Evolutionary conservation across 2,797 vertebrate species (phyloP), one percentile per base, ranked within the genome.

Genomic region (Rhabdomys pumilio): DNA sequence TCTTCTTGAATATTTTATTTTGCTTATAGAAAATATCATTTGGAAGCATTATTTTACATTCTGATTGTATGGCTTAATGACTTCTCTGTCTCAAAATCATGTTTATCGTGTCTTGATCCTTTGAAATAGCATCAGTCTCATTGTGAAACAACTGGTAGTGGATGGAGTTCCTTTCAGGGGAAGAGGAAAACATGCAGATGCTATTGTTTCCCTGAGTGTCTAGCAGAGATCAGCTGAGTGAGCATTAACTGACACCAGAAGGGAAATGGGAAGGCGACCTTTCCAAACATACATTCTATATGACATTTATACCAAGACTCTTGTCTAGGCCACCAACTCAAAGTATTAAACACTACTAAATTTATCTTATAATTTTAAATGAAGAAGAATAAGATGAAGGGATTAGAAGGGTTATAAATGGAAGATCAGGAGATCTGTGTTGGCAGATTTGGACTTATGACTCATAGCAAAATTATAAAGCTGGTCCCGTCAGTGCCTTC

Each of bases 1-100:
- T 86, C 31, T 53, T 93, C 79, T 93, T 47, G 13, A 89, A 91
- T 79, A 31, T 50, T 89, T 14, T 80, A 95, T 94, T 97, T 96
- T 92, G 59, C 53, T 96, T 80, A 55, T 69, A 59, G 91, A 91
- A 97, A 95, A 86, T 85, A 92, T 81, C 96, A 94, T 91, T 95
- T 76, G 57, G 24, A 94, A 26, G 79, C 96, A 80, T 69, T 91
- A 61, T 96, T 94, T 96, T 94, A 92, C 76, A 94, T 95, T 96
- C 65, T 84, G 89, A 41, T 26, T 59, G 93, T 94, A 91, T 85
- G 91, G 65, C 38, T 93, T 91, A 94, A 96, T 87, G 89, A 79
- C 81, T 53, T 67, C 63, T 91, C 94, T 96, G 73, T 96, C 87
- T 94, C 26, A 93, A 91, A 91, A 77, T 93, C 41, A 13, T 59